Evolutionary conservation across 2,888 invertebrate species (phyloP).

Genomic region (Meganola albula): DNA sequence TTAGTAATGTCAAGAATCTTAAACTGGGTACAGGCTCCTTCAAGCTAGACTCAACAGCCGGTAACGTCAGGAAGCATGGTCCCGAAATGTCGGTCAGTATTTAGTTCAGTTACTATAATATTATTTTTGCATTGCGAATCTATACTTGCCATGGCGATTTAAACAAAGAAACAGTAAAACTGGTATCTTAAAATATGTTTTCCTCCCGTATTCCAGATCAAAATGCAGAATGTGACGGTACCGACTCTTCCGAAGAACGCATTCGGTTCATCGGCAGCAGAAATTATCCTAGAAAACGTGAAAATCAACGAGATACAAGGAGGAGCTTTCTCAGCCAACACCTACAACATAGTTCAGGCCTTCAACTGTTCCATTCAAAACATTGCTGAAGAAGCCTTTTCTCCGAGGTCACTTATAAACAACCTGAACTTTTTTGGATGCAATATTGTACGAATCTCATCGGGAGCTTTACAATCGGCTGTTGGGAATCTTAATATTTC

Average conservation of each 20-base stretch:
- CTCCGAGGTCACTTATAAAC: slow-evolving; percentile 78
- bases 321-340: slow-evolving; percentile 82
- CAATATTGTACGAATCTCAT: slow-evolving; percentile 72
- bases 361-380: slow-evolving; percentile 78
- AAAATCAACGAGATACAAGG: slow-evolving; percentile 75
- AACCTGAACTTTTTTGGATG: slow-evolving; percentile 79
- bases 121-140: slow-evolving; percentile 5
- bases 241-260: slow-evolving; percentile 78
- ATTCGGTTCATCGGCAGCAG: slow-evolving; percentile 81
- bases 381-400: slow-evolving; percentile 81
- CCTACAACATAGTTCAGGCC: slow-evolving; percentile 79
- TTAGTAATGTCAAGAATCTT: slow-evolving; percentile 76
- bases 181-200: slow-evolving; percentile 5
- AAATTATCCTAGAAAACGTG: slow-evolving; percentile 70
- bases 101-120: slow-evolving; percentile 3
- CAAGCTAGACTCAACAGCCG: slow-evolving; percentile 76
- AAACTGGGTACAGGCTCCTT: slow-evolving; percentile 80
- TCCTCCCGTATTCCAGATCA: slow-evolving; percentile 75
- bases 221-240: slow-evolving; percentile 78
- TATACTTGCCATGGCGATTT: slow-evolving; percentile 8
- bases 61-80: slow-evolving; percentile 81
- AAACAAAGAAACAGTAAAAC: neutral
- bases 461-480: slow-evolving; percentile 80
- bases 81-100: slow-evolving; percentile 75
- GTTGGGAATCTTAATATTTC: slow-evolving; percentile 81